phyloP scores from a whole-genome alignment of 2,888 invertebrate species.

The Polia nebulosa region DNA sequence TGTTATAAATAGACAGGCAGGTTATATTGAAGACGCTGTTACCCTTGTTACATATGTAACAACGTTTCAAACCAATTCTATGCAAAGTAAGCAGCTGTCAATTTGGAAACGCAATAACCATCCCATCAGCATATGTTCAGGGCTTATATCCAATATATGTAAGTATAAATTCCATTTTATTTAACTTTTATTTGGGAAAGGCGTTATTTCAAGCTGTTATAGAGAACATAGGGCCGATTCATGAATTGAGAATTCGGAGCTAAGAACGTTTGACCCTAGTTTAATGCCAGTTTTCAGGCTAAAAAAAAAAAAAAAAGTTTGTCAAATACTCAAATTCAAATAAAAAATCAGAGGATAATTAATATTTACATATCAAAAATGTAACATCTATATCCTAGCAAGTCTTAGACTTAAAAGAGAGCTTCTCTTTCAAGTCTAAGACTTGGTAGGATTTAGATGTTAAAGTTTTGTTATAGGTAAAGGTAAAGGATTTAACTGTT shows the following conservation, averaged over 20 bases:
- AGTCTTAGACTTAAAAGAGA: too few relatives aligned
- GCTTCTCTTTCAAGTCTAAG: too few relatives aligned
- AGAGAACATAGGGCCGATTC: too few relatives aligned
- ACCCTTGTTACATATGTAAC: slow-evolving; percentile 38
- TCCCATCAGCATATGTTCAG: neutral
- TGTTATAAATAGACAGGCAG: slow-evolving; percentile 8
- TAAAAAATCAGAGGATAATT: too few relatives aligned
- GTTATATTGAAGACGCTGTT: slow-evolving; percentile 25
- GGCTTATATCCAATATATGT: neutral
- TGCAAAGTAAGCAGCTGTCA: slow-evolving; percentile 33
- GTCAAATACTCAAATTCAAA: too few relatives aligned
- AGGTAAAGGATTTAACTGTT: too few relatives aligned
- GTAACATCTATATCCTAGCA: neutral
- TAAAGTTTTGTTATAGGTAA: too few relatives aligned
- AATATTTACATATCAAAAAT: neutral
- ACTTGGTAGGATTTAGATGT: too few relatives aligned
- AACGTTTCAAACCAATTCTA: slow-evolving; percentile 39
- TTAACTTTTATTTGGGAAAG: slow-evolving; percentile 3
- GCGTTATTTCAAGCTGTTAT: neutral
- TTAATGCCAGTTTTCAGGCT: too few relatives aligned
- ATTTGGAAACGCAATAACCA: slow-evolving; percentile 26
- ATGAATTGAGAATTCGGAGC: too few relatives aligned
- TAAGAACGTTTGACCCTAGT: too few relatives aligned
- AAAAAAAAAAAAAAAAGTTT: too few relatives aligned
- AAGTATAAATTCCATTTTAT: neutral